Evolutionary conservation across 2,113 vertebrate genomes (phyloP).

Genomic region (Crotalus horridus): DNA sequence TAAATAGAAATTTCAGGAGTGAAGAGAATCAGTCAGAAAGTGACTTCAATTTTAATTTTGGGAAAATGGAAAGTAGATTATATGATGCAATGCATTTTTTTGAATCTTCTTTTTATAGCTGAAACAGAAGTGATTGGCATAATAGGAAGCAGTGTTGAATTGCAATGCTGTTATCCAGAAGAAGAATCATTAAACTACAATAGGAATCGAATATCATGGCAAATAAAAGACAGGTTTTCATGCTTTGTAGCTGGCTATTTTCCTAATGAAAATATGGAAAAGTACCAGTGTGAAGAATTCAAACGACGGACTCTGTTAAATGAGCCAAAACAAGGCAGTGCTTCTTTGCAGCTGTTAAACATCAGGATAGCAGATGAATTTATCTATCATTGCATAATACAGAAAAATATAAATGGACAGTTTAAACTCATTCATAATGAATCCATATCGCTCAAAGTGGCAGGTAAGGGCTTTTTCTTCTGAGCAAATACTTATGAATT

Average conservation of each 20-base stretch:
- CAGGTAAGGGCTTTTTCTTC: conserved; percentile 57
- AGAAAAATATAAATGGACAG: not conserved
- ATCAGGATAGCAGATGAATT: conserved; percentile 54
- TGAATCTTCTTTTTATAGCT: not conserved
- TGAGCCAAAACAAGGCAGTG: conserved; percentile 50
- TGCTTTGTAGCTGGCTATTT: conserved; percentile 57
- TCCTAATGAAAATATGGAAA: conserved; percentile 16
- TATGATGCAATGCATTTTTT: not conserved
- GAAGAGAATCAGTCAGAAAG: not conserved
- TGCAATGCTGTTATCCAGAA: conserved; percentile 42
- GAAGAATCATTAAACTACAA: not conserved
- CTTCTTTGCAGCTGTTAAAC: conserved; percentile 60
- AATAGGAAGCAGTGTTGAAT: conserved; percentile 43
- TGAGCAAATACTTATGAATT: not conserved
- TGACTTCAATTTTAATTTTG: not conserved
- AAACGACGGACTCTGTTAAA: conserved; percentile 45
- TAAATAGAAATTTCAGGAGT: not conserved
- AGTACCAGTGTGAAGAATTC: conserved; percentile 32
- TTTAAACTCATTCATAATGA: not conserved
- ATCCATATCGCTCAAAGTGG: conserved; percentile 55
- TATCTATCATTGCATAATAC: conserved; percentile 60
- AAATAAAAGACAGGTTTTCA: conserved; percentile 8
- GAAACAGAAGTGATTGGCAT: conserved; percentile 38
- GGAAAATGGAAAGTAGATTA: not conserved
- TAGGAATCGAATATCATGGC: conserved; percentile 62